phyloP scores from a whole-genome alignment of 2,888 invertebrate genomes.

The Argynnis bischoffii region DNA sequence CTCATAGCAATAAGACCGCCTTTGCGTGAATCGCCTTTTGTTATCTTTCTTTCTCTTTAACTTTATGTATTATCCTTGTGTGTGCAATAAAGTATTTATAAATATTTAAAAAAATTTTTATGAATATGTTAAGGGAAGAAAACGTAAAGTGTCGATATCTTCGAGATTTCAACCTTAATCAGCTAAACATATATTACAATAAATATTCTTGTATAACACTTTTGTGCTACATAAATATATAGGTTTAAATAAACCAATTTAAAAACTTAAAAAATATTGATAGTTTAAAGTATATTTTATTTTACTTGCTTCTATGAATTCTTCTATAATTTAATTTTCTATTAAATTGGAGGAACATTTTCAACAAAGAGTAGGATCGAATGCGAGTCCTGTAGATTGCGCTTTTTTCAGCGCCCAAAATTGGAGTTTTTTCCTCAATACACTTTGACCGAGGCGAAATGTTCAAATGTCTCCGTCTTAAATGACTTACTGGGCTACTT shows the following conservation, averaged over 20 bases:
- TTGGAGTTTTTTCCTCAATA: conserved; percentile 42
- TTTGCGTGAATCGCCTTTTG: too few species aligned
- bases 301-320: conserved; percentile 18
- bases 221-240: too few species aligned
- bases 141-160: too few species aligned
- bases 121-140: too few species aligned
- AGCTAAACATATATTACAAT: too few species aligned
- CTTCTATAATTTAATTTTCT: conserved; percentile 25
- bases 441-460: conserved; percentile 30
- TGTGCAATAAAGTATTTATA: too few species aligned
- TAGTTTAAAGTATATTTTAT: conserved; percentile 3
- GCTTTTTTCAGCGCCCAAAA: conserved; percentile 50
- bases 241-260: not conserved
- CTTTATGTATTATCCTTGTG: too few species aligned
- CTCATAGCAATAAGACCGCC: too few species aligned
- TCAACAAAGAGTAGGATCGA: conserved; percentile 35
- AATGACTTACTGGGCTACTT: conserved; percentile 11
- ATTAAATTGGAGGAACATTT: conserved; percentile 35
- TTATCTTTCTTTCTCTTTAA: too few species aligned
- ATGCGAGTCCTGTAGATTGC: conserved; percentile 31
- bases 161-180: too few species aligned
- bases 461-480: conserved; percentile 31
- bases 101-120: too few species aligned
- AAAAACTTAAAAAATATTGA: not conserved
- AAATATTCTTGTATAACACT: too few species aligned